Evolutionary conservation across 2,888 invertebrate genomes (phyloP), one percentile per base, ranked within the genome.

Genomic region (Dasypogon diadema): DNA sequence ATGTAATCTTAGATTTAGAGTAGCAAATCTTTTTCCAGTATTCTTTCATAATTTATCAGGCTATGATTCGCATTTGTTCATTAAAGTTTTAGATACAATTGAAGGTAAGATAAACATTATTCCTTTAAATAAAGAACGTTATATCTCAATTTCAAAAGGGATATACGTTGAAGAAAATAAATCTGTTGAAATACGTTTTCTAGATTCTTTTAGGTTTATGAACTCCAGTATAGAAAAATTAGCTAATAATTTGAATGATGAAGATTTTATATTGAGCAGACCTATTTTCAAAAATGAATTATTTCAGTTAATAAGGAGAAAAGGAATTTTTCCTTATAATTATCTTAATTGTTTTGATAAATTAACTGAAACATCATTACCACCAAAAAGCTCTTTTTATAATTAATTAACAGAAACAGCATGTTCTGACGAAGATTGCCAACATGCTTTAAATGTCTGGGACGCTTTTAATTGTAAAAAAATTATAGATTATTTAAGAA

Each of bases 401-500:
- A 80, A 78, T 21, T 77, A 60, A 5, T 63, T 83, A 3, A 80
- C 60, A 12, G 75, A 82, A 51, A 14, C 51, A 3, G 4, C 72
- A 1, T 77, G 82, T 26, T 48, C 63, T 3, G 76, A 79, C 6
- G 76, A 75, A 12, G 81, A 83, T 55, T 84, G 84, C 78, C 21
- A 75, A 2, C 82, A 82, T 79, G 84, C 84, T 2, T 21, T 76
- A 22, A 78, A 77, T 2, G 81, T 84, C 0, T 85, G 84, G 83
- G n/a, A 79, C 0, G 76, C 48, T 21, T 84, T 85, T 58, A 54
- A 81, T 1, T 80, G 81, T 46, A 63, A 78, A 48, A 83, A 75
- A 21, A 72, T 85, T 14, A 79, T 80, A 0, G 82, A 83, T 56
- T 86, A 85, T 76, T 79, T 80, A 1, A 81, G 83, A 21, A 16